phyloP scores from a whole-genome alignment of 1,140 invertebrate genomes.

The Popillia japonica region DNA sequence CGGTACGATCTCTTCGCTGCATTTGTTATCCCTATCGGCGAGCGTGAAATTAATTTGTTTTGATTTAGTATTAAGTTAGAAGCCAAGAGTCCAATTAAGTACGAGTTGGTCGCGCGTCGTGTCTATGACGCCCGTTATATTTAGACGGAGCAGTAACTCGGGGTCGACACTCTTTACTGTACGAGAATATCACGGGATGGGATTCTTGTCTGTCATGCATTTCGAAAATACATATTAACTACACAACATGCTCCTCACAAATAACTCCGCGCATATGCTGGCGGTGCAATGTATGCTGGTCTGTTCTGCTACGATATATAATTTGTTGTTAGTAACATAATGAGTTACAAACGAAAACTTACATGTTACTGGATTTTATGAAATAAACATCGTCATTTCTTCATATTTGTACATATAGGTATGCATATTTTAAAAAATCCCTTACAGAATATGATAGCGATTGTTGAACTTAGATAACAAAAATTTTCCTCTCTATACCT shows the following conservation, averaged over 20 bases:
- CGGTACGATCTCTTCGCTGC: neutral
- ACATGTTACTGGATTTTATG: too few species aligned
- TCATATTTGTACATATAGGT: too few species aligned
- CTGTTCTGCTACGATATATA: neutral
- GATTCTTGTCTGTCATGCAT: constrained; percentile 37
- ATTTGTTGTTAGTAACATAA: neutral
- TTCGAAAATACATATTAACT: constrained; percentile 37
- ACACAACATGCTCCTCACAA: neutral
- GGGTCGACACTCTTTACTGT: constrained; percentile 38
- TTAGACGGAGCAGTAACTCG: constrained; percentile 36
- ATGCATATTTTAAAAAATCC: too few species aligned
- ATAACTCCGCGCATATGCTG: constrained; percentile 14
- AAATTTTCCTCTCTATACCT: too few species aligned
- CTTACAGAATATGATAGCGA: too few species aligned
- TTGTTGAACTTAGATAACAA: too few species aligned
- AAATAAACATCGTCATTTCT: too few species aligned
- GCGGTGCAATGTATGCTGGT: neutral
- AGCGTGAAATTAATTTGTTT: constrained; percentile 37
- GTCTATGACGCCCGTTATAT: constrained; percentile 38
- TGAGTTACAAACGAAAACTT: neutral
- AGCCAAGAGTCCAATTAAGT: constrained; percentile 31
- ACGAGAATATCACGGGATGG: constrained; percentile 37
- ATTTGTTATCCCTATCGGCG: neutral
- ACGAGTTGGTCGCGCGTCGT: constrained; percentile 22
- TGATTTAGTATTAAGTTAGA: constrained; percentile 36